These are phyloP conservation scores for Clarias batrachus DNA, from an alignment of 2,113 vertebrate genomes.

Conservation along the genomic window DNA sequence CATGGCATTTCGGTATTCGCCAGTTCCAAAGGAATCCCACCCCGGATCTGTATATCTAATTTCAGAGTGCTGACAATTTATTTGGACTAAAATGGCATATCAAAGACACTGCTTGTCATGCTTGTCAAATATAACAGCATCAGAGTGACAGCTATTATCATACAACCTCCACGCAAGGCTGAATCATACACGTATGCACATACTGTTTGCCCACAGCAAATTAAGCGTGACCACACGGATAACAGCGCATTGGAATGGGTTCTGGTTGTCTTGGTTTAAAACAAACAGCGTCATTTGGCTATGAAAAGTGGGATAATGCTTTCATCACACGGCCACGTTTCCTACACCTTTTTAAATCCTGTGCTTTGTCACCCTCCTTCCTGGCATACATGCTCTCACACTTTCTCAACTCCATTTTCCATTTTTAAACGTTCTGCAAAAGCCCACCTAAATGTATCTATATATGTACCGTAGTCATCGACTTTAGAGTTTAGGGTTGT, in stretches of 20 bases:
- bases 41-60: background rate
- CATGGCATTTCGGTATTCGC: background rate
- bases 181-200: constrained; percentile 15
- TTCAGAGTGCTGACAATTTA: constrained; percentile 10
- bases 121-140: constrained; percentile 28
- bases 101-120: constrained; percentile 17
- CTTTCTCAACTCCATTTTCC: constrained; percentile 1
- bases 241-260: background rate
- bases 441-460: constrained; percentile 13
- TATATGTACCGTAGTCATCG: background rate
- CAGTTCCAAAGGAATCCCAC: constrained; percentile 2
- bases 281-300: background rate
- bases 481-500: background rate
- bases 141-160: constrained; percentile 25
- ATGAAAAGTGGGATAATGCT: constrained; percentile 1
- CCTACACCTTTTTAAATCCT: constrained; percentile 18
- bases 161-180: constrained; percentile 12
- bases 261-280: constrained; percentile 11
- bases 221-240: constrained; percentile 6
- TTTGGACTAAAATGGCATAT: constrained; percentile 21
- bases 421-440: background rate
- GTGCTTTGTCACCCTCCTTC: constrained; percentile 10
- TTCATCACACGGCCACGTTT: constrained; percentile 7
- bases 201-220: background rate
- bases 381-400: background rate